phyloP scores from a whole-genome alignment of 2,113 vertebrate genomes.

The Ophiodon elongatus region DNA sequence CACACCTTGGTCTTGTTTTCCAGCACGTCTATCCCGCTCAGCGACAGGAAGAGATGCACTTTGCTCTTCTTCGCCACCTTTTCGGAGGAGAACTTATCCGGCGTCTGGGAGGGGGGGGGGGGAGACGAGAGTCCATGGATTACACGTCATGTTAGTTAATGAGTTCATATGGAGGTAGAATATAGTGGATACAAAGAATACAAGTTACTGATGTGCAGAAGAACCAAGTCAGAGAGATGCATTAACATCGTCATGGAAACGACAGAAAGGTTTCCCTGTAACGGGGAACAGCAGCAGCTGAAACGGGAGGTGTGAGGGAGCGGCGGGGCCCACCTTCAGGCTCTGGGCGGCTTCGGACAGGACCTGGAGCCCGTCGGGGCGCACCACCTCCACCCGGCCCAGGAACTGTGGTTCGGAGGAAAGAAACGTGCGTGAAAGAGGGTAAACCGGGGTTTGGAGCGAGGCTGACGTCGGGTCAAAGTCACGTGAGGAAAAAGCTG shows the following conservation, averaged over 20 bases:
- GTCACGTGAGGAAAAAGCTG: neutral
- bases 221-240: neutral
- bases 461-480: neutral
- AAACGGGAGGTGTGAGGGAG: neutral
- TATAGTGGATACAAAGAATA: neutral
- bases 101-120: conserved; percentile 48
- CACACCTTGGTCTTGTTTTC: conserved; percentile 84
- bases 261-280: neutral
- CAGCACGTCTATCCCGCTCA: conserved; percentile 80
- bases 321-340: conserved; percentile 63
- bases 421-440: neutral
- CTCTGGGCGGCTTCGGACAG: conserved; percentile 74
- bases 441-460: neutral
- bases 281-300: neutral
- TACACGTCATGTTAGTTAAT: neutral
- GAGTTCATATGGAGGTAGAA: neutral
- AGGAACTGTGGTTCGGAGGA: conserved; percentile 72
- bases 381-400: conserved; percentile 76
- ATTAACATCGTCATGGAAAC: neutral
- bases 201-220: neutral
- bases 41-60: conserved; percentile 78
- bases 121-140: neutral
- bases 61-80: conserved; percentile 78
- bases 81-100: conserved; percentile 55
- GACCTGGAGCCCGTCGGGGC: conserved; percentile 70